phyloP scores from a whole-genome alignment of 2,113 vertebrate genomes.

The Anarhynchus alexandrinus region DNA sequence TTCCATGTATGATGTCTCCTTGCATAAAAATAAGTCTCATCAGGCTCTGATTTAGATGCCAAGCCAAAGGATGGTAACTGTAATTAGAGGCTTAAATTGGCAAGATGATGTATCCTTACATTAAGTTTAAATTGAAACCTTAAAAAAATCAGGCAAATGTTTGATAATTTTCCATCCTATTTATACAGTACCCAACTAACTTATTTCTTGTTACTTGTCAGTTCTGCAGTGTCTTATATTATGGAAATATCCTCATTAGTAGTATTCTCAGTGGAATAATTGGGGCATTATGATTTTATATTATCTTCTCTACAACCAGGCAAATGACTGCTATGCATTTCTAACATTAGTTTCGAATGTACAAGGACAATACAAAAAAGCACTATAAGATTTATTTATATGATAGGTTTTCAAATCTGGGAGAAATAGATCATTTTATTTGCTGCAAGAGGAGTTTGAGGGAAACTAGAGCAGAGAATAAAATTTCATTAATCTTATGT shows the following conservation, averaged over 20 bases:
- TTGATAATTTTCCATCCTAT: neutral
- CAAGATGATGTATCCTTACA: neutral
- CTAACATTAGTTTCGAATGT: neutral
- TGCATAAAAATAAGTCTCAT: slow-evolving; percentile 37
- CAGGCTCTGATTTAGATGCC: slow-evolving; percentile 12
- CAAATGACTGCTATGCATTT: slow-evolving; percentile 4
- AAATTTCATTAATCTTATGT: neutral
- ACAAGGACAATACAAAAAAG: neutral
- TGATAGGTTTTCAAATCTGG: neutral
- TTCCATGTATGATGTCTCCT: slow-evolving; percentile 6
- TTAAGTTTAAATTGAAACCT: slow-evolving; percentile 2
- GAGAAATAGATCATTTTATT: neutral
- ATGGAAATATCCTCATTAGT: neutral
- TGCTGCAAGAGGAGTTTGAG: neutral
- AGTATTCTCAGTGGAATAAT: neutral
- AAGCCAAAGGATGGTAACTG: slow-evolving; percentile 3
- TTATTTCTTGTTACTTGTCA: neutral
- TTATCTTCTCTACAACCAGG: neutral
- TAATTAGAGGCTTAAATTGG: slow-evolving; percentile 48
- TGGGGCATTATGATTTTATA: neutral
- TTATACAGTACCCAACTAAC: neutral
- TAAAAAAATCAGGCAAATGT: neutral
- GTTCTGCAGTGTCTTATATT: neutral
- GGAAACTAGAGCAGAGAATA: neutral
- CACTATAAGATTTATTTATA: neutral